Evolutionary conservation across 2,113 vertebrate genomes (phyloP).

Genomic region (Raja brachyura): DNA sequence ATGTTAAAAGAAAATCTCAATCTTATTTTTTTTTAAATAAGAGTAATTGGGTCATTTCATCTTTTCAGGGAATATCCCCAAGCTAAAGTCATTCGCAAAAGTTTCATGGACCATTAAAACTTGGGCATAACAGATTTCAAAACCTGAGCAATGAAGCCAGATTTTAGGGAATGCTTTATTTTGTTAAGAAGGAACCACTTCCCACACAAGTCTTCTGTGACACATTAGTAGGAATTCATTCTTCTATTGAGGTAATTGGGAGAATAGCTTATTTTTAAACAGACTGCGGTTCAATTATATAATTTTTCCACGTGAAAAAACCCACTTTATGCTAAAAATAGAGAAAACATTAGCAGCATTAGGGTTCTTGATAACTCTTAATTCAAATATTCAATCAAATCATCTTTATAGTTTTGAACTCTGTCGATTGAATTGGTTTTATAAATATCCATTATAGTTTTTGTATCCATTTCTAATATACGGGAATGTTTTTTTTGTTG

Average conservation of each 20-base stretch:
- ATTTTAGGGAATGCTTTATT: neutral
- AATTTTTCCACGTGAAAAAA: neutral
- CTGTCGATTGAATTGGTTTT: neutral
- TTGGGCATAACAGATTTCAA: neutral
- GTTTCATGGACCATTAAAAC: neutral
- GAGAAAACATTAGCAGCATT: neutral
- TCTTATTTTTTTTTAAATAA: neutral
- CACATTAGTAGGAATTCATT: neutral
- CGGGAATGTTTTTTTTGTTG: neutral
- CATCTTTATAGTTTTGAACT: neutral
- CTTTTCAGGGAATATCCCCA: neutral
- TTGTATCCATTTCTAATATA: neutral
- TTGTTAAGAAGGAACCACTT: neutral
- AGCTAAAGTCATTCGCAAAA: neutral
- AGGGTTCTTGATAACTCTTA: neutral
- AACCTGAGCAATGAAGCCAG: neutral
- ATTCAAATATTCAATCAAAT: neutral
- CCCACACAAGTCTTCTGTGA: neutral
- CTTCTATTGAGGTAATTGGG: neutral
- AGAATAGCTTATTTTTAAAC: neutral
- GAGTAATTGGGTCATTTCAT: neutral
- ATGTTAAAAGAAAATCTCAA: neutral
- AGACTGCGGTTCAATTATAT: conserved; percentile 10
- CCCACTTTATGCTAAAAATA: neutral
- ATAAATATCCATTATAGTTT: conserved; percentile 13